Percentiles rank a stretch among this genome's conserved stretches.
phyloP scores from a whole-genome alignment of 2,888 invertebrate species.

The Ethmia dodecea region DNA sequence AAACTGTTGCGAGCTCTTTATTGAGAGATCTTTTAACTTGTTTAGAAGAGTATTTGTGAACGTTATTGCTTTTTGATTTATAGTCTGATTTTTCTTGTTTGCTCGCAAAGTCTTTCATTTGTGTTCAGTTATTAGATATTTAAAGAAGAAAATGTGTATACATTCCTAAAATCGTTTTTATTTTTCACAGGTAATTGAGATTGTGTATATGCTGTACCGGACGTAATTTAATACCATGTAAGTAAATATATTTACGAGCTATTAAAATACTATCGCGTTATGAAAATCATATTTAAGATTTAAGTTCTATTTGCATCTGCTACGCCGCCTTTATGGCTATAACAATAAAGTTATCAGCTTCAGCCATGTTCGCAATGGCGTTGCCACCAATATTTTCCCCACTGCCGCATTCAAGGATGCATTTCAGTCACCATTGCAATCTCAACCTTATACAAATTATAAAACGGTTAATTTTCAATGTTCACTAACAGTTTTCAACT shows the following conservation, averaged over 20 bases:
- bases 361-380: slow-evolving; percentile 36
- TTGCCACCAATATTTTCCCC: slow-evolving; percentile 43
- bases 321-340: slow-evolving; percentile 29
- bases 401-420: slow-evolving; percentile 24
- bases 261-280: slow-evolving; percentile 2
- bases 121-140: too few species aligned
- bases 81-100: too few species aligned
- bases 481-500: slow-evolving; percentile 13
- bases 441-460: slow-evolving; percentile 32
- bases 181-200: slow-evolving; percentile 20
- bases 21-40: not conserved
- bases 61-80: too few species aligned
- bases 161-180: slow-evolving; percentile 20
- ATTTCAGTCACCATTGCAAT: slow-evolving; percentile 33
- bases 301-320: slow-evolving; percentile 16
- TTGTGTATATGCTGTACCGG: not conserved
- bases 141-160: too few species aligned
- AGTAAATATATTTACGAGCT: slow-evolving; percentile 5
- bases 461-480: slow-evolving; percentile 40
- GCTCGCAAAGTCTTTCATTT: too few species aligned
- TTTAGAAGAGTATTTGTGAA: too few species aligned
- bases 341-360: slow-evolving; percentile 51
- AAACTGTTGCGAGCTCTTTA: slow-evolving; percentile 1
- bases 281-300: not conserved
- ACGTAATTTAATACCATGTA: not conserved